Conservation (phyloP, 2,797 vertebrate genomes). For the Sebastes matsubarae region DNA sequence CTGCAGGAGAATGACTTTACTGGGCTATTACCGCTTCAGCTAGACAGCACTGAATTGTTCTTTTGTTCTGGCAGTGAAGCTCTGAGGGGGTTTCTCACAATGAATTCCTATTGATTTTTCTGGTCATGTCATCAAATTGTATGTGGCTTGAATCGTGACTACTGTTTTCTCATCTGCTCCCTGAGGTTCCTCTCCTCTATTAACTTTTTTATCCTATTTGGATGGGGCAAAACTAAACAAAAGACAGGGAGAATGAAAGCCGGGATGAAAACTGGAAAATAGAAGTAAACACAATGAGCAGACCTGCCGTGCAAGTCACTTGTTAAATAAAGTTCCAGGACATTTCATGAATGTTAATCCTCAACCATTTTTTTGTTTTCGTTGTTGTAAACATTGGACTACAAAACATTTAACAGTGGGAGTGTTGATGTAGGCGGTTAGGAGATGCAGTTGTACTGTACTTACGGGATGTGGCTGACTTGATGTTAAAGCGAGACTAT, state of each 20-base stretch:
- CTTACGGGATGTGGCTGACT: neutral
- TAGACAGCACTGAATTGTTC: conserved; percentile 55
- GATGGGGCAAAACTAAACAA: conserved; percentile 46
- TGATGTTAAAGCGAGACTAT: neutral
- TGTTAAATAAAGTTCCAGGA: conserved; percentile 4
- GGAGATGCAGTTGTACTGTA: neutral
- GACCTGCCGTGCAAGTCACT: conserved; percentile 1
- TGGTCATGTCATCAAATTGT: conserved; percentile 71
- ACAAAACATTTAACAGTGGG: neutral
- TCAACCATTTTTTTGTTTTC: neutral
- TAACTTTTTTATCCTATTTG: conserved; percentile 64
- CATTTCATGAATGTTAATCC: conserved; percentile 1
- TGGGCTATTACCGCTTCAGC: conserved; percentile 61
- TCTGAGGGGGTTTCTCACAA: conserved; percentile 64
- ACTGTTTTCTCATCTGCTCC: conserved; percentile 69
- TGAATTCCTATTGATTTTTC: conserved; percentile 79
- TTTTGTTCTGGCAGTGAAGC: conserved; percentile 67
- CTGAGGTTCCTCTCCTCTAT: conserved; percentile 53
- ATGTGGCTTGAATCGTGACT: conserved; percentile 68
- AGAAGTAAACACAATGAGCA: conserved; percentile 12
- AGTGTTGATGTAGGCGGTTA: neutral
- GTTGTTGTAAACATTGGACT: neutral
- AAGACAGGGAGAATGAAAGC: conserved; percentile 27
- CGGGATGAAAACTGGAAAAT: conserved; percentile 14
- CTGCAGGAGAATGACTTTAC: conserved; percentile 66